These are phyloP conservation scores for Thalassarche chlororhynchos DNA, from an alignment of 2,113 vertebrate species.

Conservation along the genomic window DNA sequence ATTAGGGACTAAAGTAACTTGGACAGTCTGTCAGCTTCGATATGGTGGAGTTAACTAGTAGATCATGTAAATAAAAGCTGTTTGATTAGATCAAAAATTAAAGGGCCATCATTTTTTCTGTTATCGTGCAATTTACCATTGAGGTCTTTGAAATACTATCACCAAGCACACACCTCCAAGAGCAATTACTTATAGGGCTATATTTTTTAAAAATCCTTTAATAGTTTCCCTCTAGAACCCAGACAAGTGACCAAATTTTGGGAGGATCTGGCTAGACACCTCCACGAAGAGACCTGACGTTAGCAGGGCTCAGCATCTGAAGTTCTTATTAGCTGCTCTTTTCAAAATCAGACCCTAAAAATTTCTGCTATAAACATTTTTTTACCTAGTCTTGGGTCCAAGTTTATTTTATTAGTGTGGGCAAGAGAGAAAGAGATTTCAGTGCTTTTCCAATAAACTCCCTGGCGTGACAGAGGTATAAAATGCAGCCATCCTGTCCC, in stretches of 20 bases:
- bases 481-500: background rate
- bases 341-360: background rate
- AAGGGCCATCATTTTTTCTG: conserved; percentile 50
- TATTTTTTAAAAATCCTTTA: background rate
- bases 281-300: background rate
- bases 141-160: background rate
- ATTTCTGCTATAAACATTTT: background rate
- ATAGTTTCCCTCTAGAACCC: background rate
- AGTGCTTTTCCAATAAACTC: background rate
- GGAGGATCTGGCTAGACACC: background rate
- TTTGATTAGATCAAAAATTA: conserved; percentile 90
- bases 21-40: conserved; percentile 75
- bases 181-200: background rate
- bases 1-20: conserved; percentile 73
- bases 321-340: background rate
- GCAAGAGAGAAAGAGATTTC: background rate
- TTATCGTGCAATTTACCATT: background rate
- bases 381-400: background rate
- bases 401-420: background rate
- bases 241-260: background rate
- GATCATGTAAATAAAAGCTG: conserved; percentile 89
- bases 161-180: background rate
- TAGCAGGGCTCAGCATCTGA: background rate
- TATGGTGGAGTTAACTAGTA: conserved; percentile 72
- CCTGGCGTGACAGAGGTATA: background rate